phyloP scores from a whole-genome alignment of 2,113 vertebrate species.

The Cygnus buccinator region DNA sequence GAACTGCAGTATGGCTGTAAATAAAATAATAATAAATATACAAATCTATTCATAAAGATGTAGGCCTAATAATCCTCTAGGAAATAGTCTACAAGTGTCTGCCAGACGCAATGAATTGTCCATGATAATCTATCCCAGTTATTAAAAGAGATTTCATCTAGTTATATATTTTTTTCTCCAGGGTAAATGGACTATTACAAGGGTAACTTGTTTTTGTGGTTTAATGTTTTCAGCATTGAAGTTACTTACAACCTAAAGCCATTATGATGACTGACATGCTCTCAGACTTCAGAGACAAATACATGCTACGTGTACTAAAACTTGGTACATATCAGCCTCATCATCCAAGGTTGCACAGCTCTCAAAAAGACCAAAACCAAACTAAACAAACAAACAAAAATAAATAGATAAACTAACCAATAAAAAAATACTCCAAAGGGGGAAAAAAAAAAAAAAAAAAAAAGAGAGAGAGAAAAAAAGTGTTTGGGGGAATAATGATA shows the following conservation, averaged over 20 bases:
- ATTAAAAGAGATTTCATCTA: constrained; percentile 58
- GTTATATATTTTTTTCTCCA: constrained; percentile 30
- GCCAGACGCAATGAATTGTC: background rate
- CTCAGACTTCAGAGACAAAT: background rate
- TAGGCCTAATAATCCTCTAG: background rate
- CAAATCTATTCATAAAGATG: background rate
- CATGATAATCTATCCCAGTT: constrained; percentile 4
- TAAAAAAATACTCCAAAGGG: rapidly evolving
- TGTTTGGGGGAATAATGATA: background rate
- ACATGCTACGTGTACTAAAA: background rate
- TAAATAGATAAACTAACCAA: background rate
- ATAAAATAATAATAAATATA: background rate
- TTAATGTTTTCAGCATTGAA: constrained; percentile 17
- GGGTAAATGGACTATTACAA: constrained; percentile 46
- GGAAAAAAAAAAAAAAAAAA: background rate
- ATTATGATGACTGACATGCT: constrained; percentile 10
- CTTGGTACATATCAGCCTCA: background rate
- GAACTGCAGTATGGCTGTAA: background rate
- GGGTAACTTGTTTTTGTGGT: background rate
- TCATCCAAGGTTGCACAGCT: background rate
- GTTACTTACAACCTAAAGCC: constrained; percentile 16
- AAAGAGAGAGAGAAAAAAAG: rapidly evolving
- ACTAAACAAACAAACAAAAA: background rate
- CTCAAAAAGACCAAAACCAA: background rate
- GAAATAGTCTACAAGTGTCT: background rate